Evolutionary conservation across 2,797 vertebrate species (phyloP), one percentile per base, ranked within the genome.

Genomic region (Scomberomorus guttatus): DNA sequence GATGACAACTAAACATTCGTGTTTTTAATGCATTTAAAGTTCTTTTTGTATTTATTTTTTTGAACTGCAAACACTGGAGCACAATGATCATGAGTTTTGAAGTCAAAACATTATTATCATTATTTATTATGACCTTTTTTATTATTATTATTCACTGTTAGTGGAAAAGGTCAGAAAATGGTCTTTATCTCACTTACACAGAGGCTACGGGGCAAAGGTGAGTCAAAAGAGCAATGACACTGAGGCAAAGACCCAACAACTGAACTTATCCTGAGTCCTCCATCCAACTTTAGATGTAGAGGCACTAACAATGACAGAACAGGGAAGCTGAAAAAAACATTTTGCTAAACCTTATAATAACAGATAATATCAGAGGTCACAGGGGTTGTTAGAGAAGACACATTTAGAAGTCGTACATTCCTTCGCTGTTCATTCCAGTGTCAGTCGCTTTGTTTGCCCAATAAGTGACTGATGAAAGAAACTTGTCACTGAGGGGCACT

Each of bases 401-500:
- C 11, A 68, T 48, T 22, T 39, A 12, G 14, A 69, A 48, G 42
- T 10, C 1, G 2, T 17, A 34, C 62, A 75, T 85, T 74, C 44
- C 66, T 71, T 20, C 18, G 3, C 59, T 58, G 8, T 20, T 74
- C 72, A 64, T 72, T 82, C 54, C 59, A 37, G 13, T n/a, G 58
- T 76, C 51, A 70, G 29, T 72, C 59, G 48, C 18, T 20, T 46
- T 70, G 67, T 72, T 79, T 62, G 50, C 77, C 44, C 46, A 76
- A 57, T 70, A 66, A 80, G 48, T 66, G 82, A 77, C 67, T 54
- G 81, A 59, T 79, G 83, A 92, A 42, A 87, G 89, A 72, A 29
- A 12, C 17, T 2, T 84, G 83, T 71, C 81, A 65, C 27, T 75
- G 27, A 77, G 25, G 82, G 56, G 4, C 61, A 73, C 64, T 90